A percentile compares a stretch with the other conserved stretches of the same genome.
phyloP scores from a whole-genome alignment of 1,140 invertebrate species.

The Neuroterus valhalla region DNA sequence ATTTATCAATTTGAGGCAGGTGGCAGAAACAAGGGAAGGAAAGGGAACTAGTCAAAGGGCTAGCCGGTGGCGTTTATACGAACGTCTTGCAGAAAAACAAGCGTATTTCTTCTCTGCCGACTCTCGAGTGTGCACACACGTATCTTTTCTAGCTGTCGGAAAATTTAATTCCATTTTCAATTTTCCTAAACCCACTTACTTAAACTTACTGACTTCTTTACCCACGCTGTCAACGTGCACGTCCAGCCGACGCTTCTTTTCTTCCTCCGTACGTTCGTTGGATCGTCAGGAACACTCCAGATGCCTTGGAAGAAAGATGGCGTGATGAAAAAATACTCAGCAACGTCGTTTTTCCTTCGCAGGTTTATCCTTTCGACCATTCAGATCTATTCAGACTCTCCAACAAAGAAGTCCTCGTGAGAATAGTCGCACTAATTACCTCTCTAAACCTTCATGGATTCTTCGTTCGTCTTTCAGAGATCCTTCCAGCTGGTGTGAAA shows the following conservation, averaged over 20 bases:
- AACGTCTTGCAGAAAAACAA: no score
- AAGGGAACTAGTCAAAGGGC: no score
- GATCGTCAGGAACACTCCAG: slow-evolving; percentile 40
- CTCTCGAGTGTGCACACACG: slow-evolving; percentile 24
- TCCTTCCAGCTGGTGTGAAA: no score
- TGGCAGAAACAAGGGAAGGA: no score
- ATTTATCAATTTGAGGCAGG: no score
- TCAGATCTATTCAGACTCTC: slow-evolving; percentile 7
- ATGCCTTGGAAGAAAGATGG: slow-evolving; percentile 32
- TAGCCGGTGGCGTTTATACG: no score
- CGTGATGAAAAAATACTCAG: background rate
- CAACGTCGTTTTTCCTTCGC: background rate
- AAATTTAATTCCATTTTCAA: slow-evolving; percentile 70
- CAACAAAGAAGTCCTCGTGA: no score
- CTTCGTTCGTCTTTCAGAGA: no score
- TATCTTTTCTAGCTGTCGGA: slow-evolving; percentile 51
- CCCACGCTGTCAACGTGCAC: slow-evolving; percentile 37
- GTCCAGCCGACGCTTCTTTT: background rate
- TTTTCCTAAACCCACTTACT: slow-evolving; percentile 62
- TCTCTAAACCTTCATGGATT: no score
- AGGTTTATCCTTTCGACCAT: background rate
- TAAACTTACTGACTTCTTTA: slow-evolving; percentile 51
- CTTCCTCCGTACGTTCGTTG: slow-evolving; percentile 37
- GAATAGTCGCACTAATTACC: no score
- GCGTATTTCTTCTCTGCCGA: no score